Base-by-base conservation (phyloP, 2,888 invertebrate genomes). In the Charanyca ferruginea region DNA sequence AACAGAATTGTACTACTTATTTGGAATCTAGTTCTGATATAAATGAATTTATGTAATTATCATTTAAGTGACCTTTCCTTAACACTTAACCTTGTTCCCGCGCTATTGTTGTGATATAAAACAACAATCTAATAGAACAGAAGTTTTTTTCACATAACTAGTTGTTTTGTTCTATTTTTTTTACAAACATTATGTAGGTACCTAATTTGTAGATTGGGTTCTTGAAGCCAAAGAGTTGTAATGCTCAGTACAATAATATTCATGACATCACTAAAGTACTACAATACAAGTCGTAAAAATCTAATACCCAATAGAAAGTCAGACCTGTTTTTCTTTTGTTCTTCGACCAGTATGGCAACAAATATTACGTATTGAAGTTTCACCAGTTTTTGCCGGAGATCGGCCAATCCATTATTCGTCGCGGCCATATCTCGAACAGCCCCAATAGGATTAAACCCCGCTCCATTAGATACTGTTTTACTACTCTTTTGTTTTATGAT, bases 401-500 rank as follows among this genome's bases (percentile, higher is more conserved):
- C 89, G 81, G 66, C 85, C 88, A 90, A 91, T 90, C 90, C 91
- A 92, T 92, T 93, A 92, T 91, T 89, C 88, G 87, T 85, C 83
- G 86, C 76, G 79, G 83, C 90, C 87, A 90, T 91, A 91, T 91
- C 90, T 88, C 81, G 82, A 88, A 87, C 87, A 87, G 87, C 87
- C 86, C 85, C 88, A 89, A 90, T 89, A 87, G 90, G 89, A 92
- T 92, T 90, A 91, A 86, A 85, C 83, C 85, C 79, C 84, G 83
- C 85, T 89, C 91, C 88, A 91, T 92, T 93, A 90, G 89, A 88
- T 88, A 87, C 89, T 90, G 89, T 90, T 93, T 92, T 91, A 91
- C 88, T 92, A 90, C 89, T 90, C 89, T 91, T 93, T 92, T 91
- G 91, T 93, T 93, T 93, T 92, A 93, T 88, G 89, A 84, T 88